A percentile compares a stretch with the other conserved stretches of the same genome.
Evolutionary conservation across 2,797 vertebrate genomes (phyloP).

Genomic region (Manis crassicaudata): DNA sequence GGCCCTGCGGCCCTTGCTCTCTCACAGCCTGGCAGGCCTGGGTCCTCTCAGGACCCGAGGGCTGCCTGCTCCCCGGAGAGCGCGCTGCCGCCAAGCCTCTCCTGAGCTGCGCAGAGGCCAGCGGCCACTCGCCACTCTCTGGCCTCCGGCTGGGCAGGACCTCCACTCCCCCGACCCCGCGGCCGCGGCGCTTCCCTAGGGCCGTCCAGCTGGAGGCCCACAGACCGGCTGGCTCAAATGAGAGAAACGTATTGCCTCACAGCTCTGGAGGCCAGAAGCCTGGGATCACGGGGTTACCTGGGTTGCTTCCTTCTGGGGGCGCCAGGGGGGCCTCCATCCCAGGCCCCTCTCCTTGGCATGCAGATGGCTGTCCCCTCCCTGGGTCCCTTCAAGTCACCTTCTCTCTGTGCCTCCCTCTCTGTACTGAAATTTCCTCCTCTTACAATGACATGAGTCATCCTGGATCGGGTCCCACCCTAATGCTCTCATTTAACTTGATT

Average conservation of each 20-base stretch:
- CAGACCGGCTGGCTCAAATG: neutral
- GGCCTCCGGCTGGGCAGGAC: neutral
- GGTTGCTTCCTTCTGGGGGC: neutral
- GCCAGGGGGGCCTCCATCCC: neutral
- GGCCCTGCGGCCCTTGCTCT: neutral
- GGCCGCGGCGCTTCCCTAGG: neutral
- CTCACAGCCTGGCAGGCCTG: neutral
- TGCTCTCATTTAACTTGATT: neutral
- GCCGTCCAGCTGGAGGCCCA: neutral
- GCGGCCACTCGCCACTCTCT: too few species aligned
- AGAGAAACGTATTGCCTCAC: neutral
- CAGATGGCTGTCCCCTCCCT: fast-evolving
- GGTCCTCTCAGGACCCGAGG: neutral
- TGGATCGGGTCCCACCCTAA: neutral
- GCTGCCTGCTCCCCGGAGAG: neutral
- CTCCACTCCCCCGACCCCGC: neutral
- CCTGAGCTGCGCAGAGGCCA: neutral
- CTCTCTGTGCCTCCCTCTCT: neutral
- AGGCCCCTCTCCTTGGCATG: neutral
- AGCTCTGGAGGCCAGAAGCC: neutral
- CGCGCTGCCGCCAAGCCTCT: neutral
- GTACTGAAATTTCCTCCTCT: neutral
- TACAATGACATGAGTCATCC: neutral
- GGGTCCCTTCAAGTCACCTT: neutral
- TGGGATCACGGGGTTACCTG: neutral